These are phyloP conservation scores for Scomber japonicus DNA, from an alignment of 2,113 vertebrate genomes.

Conservation along the genomic window DNA sequence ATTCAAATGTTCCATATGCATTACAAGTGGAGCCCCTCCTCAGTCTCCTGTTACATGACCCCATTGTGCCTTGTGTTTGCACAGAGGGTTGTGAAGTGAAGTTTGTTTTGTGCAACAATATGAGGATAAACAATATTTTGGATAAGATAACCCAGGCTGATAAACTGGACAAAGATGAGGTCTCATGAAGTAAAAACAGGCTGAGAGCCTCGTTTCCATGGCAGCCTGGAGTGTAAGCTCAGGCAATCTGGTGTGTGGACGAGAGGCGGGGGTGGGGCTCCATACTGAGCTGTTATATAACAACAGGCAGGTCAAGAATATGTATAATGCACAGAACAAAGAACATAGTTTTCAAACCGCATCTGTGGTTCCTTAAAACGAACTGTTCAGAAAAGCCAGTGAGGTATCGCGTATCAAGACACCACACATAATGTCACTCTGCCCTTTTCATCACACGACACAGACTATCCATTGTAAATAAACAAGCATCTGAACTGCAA, in stretches of 20 bases:
- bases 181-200: conserved; percentile 9
- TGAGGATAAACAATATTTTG: background rate
- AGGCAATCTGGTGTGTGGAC: conserved; percentile 35
- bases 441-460: background rate
- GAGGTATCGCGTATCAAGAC: background rate
- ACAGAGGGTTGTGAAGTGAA: background rate
- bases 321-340: conserved; percentile 24
- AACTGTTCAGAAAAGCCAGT: background rate
- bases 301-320: conserved; percentile 14
- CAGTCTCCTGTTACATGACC: conserved; percentile 10
- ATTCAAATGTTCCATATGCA: background rate
- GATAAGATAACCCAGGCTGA: conserved; percentile 9
- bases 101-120: background rate
- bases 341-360: background rate
- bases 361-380: background rate
- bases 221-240: conserved; percentile 24
- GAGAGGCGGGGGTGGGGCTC: conserved; percentile 27
- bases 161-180: conserved; percentile 20
- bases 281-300: conserved; percentile 45
- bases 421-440: background rate
- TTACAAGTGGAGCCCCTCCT: background rate
- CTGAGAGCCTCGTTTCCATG: conserved; percentile 45
- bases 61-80: background rate
- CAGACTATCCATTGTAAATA: background rate
- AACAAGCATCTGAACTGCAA: conserved; percentile 5